These are phyloP conservation scores for Scelioninae gen. 2 DNA, from an alignment of 2,888 invertebrate genomes.

Conservation along the genomic window DNA sequence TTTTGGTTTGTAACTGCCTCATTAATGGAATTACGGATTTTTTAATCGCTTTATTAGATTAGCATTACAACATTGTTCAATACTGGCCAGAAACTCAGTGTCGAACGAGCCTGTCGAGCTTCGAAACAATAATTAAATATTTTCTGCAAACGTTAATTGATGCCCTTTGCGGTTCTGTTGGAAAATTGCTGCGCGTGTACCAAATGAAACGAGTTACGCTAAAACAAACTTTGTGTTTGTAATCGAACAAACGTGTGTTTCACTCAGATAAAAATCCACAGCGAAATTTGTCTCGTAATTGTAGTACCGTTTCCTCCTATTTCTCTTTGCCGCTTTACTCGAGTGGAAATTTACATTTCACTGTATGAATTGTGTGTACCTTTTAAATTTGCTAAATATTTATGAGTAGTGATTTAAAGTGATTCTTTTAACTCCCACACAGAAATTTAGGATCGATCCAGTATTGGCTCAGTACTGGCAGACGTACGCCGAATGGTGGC, in stretches of 20 bases:
- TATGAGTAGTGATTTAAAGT: constrained; percentile 5
- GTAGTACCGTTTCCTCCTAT: constrained; percentile 30
- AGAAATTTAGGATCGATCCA: background rate
- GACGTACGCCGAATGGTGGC: no score
- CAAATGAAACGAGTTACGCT: constrained; percentile 53
- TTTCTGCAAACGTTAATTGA: constrained; percentile 55
- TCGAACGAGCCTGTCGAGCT: constrained; percentile 21
- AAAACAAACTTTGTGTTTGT: constrained; percentile 56
- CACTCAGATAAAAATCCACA: constrained; percentile 50
- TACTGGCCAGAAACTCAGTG: constrained; percentile 23
- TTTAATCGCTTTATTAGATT: constrained; percentile 31
- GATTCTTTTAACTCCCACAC: background rate
- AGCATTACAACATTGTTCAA: constrained; percentile 21
- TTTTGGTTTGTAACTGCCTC: constrained; percentile 23
- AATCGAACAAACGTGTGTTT: constrained; percentile 56
- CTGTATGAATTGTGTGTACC: constrained; percentile 19
- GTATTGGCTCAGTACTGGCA: no score
- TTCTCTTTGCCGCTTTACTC: constrained; percentile 32
- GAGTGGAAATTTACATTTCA: constrained; percentile 35
- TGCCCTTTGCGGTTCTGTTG: constrained; percentile 53
- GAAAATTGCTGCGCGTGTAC: constrained; percentile 53
- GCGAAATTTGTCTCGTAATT: constrained; percentile 41
- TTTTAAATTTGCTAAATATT: constrained; percentile 26
- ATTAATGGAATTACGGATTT: constrained; percentile 26
- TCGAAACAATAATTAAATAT: constrained; percentile 53